phyloP scores from a whole-genome alignment of 2,797 vertebrate species.

The Xyrichtys novacula region DNA sequence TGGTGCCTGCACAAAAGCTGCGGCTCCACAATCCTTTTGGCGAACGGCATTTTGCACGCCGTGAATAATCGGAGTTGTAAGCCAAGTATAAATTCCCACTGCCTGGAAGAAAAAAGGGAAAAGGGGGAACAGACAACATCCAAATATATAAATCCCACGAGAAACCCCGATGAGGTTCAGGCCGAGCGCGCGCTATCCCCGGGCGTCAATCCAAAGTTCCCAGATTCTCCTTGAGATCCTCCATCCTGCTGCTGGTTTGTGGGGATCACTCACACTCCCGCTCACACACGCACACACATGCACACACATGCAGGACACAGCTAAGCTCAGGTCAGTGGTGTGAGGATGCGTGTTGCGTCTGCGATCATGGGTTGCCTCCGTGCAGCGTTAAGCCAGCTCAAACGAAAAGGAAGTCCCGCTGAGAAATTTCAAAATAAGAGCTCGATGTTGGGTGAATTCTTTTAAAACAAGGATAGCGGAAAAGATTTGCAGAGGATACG shows the following conservation, averaged over 20 bases:
- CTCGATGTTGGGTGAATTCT: rapidly evolving
- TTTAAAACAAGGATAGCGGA: rapidly evolving
- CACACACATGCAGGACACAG: conserved; percentile 80
- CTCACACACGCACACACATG: conserved; percentile 74
- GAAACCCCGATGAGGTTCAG: conserved; percentile 70
- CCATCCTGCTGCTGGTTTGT: conserved; percentile 82
- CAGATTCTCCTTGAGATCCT: conserved; percentile 84
- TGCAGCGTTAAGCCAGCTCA: conserved; percentile 50
- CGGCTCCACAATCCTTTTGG: conserved; percentile 96
- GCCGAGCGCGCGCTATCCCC: conserved; percentile 79
- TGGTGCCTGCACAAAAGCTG: conserved; percentile 94
- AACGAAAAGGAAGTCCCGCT: conserved; percentile 34
- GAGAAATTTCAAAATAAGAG: conserved; percentile 52
- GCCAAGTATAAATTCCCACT: conserved; percentile 77
- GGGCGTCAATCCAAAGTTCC: conserved; percentile 88
- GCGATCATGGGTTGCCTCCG: conserved; percentile 78
- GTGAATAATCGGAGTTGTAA: conserved; percentile 63
- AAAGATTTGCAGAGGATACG: rapidly evolving
- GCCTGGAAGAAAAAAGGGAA: conserved; percentile 67
- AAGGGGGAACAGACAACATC: conserved; percentile 78
- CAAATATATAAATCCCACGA: conserved; percentile 78
- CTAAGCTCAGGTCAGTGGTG: conserved; percentile 78
- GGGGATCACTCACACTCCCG: conserved; percentile 81
- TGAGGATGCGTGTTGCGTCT: conserved; percentile 81
- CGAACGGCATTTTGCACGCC: conserved; percentile 92